Evolutionary conservation across 2,888 invertebrate species (phyloP), one percentile per base, ranked within the genome.

Genomic region (Thecocarcelia acutangulata): DNA sequence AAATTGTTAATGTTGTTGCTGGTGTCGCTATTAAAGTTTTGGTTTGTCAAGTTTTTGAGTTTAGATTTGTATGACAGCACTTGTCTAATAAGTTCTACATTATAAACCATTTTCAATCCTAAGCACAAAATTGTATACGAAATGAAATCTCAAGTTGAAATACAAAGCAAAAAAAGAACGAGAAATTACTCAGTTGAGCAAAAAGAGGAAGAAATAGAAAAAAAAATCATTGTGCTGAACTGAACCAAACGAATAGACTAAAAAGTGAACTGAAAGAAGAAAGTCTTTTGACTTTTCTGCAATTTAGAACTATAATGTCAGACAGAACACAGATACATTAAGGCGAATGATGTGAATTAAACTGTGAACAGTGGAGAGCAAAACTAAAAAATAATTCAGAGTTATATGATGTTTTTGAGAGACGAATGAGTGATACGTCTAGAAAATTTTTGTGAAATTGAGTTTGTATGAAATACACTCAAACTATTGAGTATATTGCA

Each of bases 31-130:
- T 54, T 63, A 72, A 77, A 69, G 46, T 78, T 66, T 61, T 28
- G 76, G 59, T 73, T 72, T 73, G 78, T 79, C 78, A 73, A 61
- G 72, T 73, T 79, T 79, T 52, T n/a, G 59, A 52, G 59, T 56
- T 73, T 68, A 15, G 59, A 21, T 73, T 73, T 74, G 46, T 69
- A 77, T 82, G 82, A 78, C 78, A 78, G 74, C 82, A 66, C 64
- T 75, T 82, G 82, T 75, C 78, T 78, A 70, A 82, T 82, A 82
- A 74, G 74, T 82, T 78, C 64, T 46, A 66, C 74, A 70, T 78
- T 81, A 77, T 63, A 73, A 81, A 73, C 58, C 66, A 79, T 79
- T 73, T 79, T 61, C 72, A 66, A 66, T 78, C 44, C 78, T 59
- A 52, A 78, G 46, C 66, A 73, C n/a, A 72, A 54, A 56, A 64